Conservation (phyloP, 2,888 invertebrate species). For the Aromia moschata region DNA sequence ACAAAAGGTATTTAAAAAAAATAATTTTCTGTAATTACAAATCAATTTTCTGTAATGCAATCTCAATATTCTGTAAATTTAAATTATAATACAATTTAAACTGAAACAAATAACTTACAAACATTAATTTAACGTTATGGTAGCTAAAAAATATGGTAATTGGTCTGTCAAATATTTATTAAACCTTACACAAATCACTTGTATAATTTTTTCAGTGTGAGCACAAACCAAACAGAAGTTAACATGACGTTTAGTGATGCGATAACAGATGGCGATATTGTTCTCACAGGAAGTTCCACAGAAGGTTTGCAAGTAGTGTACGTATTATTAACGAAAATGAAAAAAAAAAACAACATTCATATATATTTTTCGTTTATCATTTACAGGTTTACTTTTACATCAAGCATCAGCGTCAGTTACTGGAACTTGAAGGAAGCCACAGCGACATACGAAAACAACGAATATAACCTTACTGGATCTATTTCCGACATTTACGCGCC, state of each 20-base stretch:
- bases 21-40: not conserved
- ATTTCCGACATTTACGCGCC: constrained; percentile 57
- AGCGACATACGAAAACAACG: constrained; percentile 3
- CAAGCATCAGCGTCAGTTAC: constrained; percentile 35
- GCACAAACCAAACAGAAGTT: not conserved
- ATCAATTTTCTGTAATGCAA: not conserved
- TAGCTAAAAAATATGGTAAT: no score
- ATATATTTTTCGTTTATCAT: no score
- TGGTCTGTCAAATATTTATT: no score
- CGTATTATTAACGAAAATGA: no score
- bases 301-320: constrained; percentile 7
- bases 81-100: no score
- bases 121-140: no score
- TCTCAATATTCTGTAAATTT: no score
- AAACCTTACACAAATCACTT: no score
- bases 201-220: not conserved
- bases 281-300: constrained; percentile 6
- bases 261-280: not conserved
- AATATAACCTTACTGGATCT: constrained; percentile 8
- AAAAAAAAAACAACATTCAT: no score
- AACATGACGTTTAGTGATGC: not conserved
- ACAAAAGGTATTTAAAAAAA: constrained; percentile 5
- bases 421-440: constrained; percentile 40
- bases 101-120: no score
- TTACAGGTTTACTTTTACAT: constrained; percentile 36